A percentile compares a stretch with the other conserved stretches of the same genome.
Evolutionary conservation across 2,113 vertebrate species (phyloP).

Genomic region (Sebastes fasciatus): DNA sequence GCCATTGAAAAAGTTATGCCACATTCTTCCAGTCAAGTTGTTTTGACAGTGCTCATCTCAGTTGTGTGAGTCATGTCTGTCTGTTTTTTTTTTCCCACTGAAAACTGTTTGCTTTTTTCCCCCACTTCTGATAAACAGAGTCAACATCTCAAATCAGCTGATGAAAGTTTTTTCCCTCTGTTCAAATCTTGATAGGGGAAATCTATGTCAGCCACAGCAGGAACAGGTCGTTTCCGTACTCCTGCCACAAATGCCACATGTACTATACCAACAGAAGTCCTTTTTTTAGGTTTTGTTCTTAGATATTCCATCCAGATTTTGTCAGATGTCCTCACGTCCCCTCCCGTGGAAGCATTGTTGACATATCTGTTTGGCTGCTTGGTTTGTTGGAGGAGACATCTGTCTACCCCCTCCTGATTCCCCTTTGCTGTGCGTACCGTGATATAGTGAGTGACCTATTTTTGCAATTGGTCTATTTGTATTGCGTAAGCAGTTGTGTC

Average conservation of each 20-base stretch:
- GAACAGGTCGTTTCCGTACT: background rate
- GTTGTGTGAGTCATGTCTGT: constrained; percentile 37
- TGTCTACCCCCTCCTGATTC: background rate
- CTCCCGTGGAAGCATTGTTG: background rate
- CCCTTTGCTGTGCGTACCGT: constrained; percentile 1
- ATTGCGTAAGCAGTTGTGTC: constrained; percentile 42
- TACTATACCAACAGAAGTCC: background rate
- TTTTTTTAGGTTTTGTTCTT: background rate
- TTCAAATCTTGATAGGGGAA: background rate
- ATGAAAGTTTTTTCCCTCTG: background rate
- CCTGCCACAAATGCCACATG: background rate
- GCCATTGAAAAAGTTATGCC: background rate
- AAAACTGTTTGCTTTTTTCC: background rate
- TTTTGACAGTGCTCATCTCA: background rate
- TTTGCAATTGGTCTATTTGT: constrained; percentile 42
- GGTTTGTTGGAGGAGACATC: background rate
- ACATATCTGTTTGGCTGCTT: background rate
- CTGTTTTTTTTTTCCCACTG: background rate
- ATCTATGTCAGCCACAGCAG: background rate
- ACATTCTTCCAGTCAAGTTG: background rate
- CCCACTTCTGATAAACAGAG: background rate
- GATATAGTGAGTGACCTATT: constrained; percentile 55
- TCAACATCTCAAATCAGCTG: constrained; percentile 16
- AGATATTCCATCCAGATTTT: background rate
- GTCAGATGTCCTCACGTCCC: background rate